phyloP scores from a whole-genome alignment of 92 coral and sea anemone genomes.

The Phenganax marumi region DNA sequence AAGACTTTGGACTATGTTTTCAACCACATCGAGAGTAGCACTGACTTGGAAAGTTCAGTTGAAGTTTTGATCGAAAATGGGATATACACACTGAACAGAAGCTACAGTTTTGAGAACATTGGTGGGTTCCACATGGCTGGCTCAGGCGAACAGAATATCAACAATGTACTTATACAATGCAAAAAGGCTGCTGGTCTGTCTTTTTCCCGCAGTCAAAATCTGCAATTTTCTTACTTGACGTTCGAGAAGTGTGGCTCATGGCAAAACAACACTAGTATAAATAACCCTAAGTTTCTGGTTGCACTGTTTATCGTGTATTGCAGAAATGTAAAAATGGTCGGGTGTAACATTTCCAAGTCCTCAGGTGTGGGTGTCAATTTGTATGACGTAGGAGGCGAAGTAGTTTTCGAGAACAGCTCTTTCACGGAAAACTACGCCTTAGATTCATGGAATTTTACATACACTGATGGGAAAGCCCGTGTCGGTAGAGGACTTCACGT shows the following conservation, averaged over 20 bases:
- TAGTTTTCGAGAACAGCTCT: slow-evolving; percentile 26
- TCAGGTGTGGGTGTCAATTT: slow-evolving; percentile 53
- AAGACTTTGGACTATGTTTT: slow-evolving; percentile 23
- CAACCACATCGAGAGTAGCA: neutral
- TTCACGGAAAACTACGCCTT: slow-evolving; percentile 43
- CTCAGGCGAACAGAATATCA: neutral
- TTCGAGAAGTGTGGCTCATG: slow-evolving; percentile 29
- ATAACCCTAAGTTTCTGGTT: slow-evolving; percentile 31
- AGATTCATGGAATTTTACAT: slow-evolving; percentile 41
- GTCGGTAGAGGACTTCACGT: slow-evolving; percentile 36
- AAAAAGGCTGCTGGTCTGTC: slow-evolving; percentile 16
- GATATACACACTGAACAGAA: slow-evolving; percentile 1
- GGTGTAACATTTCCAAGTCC: slow-evolving; percentile 36
- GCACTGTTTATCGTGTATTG: slow-evolving; percentile 46
- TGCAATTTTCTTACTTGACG: neutral
- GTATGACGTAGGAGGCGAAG: slow-evolving; percentile 46
- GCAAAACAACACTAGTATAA: slow-evolving; percentile 26
- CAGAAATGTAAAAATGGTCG: slow-evolving; percentile 16
- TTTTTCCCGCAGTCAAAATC: slow-evolving; percentile 11
- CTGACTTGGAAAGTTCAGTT: neutral
- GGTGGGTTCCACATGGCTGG: neutral
- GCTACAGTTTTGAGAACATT: slow-evolving; percentile 17
- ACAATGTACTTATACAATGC: slow-evolving; percentile 7
- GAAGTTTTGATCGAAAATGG: slow-evolving; percentile 19
- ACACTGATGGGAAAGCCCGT: slow-evolving; percentile 28